Base-by-base conservation (phyloP, 1,140 invertebrate genomes). In the Drosophila kanapiae region DNA sequence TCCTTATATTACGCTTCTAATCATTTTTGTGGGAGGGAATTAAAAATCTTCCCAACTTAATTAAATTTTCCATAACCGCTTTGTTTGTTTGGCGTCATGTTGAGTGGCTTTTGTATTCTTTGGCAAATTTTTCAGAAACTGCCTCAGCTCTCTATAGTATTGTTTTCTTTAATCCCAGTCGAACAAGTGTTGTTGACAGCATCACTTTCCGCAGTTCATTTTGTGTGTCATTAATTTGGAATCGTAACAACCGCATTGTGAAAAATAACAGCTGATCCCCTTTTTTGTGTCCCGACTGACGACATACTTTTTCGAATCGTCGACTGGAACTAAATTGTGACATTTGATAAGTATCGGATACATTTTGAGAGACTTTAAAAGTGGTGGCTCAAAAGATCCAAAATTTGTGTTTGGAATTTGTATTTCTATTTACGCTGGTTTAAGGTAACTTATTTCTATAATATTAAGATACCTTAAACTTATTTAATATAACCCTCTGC, bases 171-270 rank as follows among this genome's bases (percentile, higher is more conserved):
- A 88, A 80, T 85, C 54, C 75, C 78, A 69, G 69, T 43, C 74
- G 57, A 76, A 86, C 85, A 90, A 91, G 86, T 90, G 85, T 82
- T 91, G 85, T 91, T 90, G 85, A 90, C 85, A 90, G 85, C 85
- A 79, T 91, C 78, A 80, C 68, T 90, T 90, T 90, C 78, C 81
- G 75, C 85, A 76, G 85, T 85, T 85, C 82, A 90, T 78, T 81
- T 78, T 79, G 68, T 85, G 85, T 75, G 82, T 76, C 86, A 90
- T 90, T 90, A 90, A 91, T 91, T 86, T 80, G 75, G 71, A 91
- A 68, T 76, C 75, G 63, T 68, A 84, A 56, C 67, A 80, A 80
- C 84, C 77, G 67, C 78, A 78, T 79, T 77, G 86, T 85, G 85
- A 82, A 90, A 86, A 91, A 82, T 79, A 90, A 85, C 85, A 90